Evolutionary conservation across 1,140 invertebrate genomes (phyloP).

Genomic region (Platyura marginata): DNA sequence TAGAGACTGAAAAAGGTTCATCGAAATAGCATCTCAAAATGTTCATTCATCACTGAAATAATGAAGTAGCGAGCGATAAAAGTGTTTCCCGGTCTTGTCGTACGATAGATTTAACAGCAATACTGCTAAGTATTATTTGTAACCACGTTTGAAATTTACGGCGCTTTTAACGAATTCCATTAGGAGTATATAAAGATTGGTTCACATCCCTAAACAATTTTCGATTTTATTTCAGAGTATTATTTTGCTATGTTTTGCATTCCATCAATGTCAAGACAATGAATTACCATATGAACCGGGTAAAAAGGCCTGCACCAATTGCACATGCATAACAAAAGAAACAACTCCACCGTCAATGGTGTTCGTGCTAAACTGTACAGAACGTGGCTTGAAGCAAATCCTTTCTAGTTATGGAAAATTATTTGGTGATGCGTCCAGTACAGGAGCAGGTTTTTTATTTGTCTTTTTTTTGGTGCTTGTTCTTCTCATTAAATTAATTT

Average conservation of each 20-base stretch:
- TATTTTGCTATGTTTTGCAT: neutral
- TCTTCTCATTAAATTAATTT: neutral
- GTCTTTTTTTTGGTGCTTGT: neutral
- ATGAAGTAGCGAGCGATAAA: too few species aligned
- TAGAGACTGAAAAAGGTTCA: too few species aligned
- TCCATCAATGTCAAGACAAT: slow-evolving; percentile 9
- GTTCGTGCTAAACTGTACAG: slow-evolving; percentile 20
- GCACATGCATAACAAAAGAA: slow-evolving; percentile 12
- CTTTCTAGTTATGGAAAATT: too few species aligned
- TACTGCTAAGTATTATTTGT: too few species aligned
- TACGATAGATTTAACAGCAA: too few species aligned
- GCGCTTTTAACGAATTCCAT: too few species aligned
- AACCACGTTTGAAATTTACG: too few species aligned
- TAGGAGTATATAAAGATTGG: too few species aligned
- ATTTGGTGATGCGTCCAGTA: slow-evolving; percentile 23
- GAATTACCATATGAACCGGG: slow-evolving; percentile 18
- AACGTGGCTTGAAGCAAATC: slow-evolving; percentile 21
- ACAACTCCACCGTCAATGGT: slow-evolving; percentile 7
- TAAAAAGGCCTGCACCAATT: slow-evolving; percentile 15
- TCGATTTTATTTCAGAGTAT: neutral
- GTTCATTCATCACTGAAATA: too few species aligned
- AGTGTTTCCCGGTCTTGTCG: too few species aligned
- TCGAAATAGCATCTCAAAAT: too few species aligned
- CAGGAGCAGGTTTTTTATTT: slow-evolving; percentile 7
- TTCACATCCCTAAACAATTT: neutral